Conservation (phyloP, 1,140 invertebrate genomes). For the Heliconius himera region DNA sequence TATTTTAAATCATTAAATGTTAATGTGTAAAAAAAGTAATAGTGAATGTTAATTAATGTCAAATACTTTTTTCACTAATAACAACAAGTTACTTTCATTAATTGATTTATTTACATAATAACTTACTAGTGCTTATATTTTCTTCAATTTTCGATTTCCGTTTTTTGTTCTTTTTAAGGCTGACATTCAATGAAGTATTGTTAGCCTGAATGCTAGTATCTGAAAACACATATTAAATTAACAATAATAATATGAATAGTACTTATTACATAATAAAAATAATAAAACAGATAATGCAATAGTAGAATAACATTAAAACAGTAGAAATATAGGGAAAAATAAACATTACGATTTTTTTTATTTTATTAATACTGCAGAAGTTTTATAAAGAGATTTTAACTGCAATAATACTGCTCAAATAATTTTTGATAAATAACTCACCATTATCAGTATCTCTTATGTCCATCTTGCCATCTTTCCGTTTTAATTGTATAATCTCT, state of each 20-base stretch:
- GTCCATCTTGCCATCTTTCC: constrained; percentile 48
- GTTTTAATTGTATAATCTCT: constrained; percentile 34
- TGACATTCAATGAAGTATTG: constrained; percentile 32
- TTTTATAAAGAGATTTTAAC: no score
- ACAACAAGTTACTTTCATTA: no score
- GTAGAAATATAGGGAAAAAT: neutral
- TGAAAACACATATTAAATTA: neutral
- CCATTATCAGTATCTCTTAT: constrained; percentile 48
- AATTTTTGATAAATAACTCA: constrained; percentile 40
- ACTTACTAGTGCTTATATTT: neutral
- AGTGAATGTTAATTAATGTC: no score
- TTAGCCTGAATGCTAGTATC: constrained; percentile 13
- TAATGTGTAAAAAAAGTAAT: no score
- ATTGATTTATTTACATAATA: neutral
- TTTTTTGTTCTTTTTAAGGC: constrained; percentile 45
- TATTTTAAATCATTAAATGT: no score
- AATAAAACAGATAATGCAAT: neutral
- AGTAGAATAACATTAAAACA: neutral
- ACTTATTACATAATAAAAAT: neutral
- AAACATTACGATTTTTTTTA: neutral
- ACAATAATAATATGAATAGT: neutral
- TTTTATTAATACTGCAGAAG: no score
- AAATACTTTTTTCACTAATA: no score
- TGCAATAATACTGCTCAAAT: neutral
- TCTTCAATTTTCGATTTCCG: constrained; percentile 14